Percentiles rank a stretch among this genome's conserved stretches.
Evolutionary conservation across 2,113 vertebrate genomes (phyloP).

Genomic region (Melanocharis versteri): DNA sequence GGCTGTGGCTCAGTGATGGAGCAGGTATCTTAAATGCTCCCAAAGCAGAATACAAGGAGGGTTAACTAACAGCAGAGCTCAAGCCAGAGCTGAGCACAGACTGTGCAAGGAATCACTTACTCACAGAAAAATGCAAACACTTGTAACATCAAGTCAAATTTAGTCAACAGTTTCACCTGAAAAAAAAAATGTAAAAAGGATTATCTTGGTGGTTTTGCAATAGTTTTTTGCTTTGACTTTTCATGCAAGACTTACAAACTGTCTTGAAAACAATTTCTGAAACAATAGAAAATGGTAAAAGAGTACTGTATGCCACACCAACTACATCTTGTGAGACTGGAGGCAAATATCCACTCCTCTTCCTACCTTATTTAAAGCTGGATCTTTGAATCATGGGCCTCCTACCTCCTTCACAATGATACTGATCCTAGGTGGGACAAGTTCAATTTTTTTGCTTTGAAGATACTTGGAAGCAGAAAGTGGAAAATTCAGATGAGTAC

Average conservation of each 20-base stretch:
- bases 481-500: background rate
- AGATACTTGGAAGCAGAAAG: background rate
- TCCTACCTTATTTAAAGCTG: background rate
- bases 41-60: background rate
- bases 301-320: background rate
- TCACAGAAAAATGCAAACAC: background rate
- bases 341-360: background rate
- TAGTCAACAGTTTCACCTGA: background rate
- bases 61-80: background rate
- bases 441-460: background rate
- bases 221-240: background rate
- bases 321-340: background rate
- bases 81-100: background rate
- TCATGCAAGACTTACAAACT: background rate
- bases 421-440: background rate
- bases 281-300: background rate
- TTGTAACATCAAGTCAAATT: background rate
- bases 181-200: background rate
- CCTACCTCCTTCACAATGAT: background rate
- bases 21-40: background rate
- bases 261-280: background rate
- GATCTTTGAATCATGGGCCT: background rate
- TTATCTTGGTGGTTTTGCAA: background rate
- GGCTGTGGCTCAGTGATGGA: rapidly evolving
- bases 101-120: background rate